A percentile compares a stretch with the other conserved stretches of the same genome.
Evolutionary conservation across 1,140 invertebrate species (phyloP).

Genomic region (Thaumatotibia leucotreta): DNA sequence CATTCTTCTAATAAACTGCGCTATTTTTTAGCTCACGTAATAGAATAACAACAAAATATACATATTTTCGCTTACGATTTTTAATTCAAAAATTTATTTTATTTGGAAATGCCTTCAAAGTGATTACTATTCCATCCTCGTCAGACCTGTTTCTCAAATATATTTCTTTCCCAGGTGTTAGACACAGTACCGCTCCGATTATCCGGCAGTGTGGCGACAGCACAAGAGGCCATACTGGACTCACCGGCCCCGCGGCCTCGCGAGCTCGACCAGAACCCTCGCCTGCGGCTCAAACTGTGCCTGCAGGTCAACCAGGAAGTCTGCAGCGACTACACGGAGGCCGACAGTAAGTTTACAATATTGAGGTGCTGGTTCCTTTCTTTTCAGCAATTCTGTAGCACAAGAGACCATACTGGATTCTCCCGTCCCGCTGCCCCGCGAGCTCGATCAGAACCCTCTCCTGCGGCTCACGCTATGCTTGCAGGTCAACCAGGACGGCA

Average conservation of each 20-base stretch:
- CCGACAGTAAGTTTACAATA: constrained; percentile 89
- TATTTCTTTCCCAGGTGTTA: constrained; percentile 79
- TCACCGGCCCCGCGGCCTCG: constrained; percentile 57
- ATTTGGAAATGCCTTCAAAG: too few species aligned
- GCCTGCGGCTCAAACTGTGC: constrained; percentile 87
- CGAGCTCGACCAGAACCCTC: constrained; percentile 78
- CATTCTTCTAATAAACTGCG: too few species aligned
- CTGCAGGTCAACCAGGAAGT: constrained; percentile 85
- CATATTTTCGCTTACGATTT: too few species aligned
- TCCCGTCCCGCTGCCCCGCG: constrained; percentile 47
- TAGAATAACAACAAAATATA: too few species aligned
- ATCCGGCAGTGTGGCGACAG: constrained; percentile 81
- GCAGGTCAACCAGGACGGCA: constrained; percentile 86
- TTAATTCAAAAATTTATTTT: too few species aligned
- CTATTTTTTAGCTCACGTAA: too few species aligned
- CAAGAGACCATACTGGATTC: constrained; percentile 82
- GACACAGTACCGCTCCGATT: constrained; percentile 83
- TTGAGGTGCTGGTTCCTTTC: too few species aligned
- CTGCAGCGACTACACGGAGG: constrained; percentile 89
- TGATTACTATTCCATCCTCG: too few species aligned
- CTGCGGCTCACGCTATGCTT: constrained; percentile 88
- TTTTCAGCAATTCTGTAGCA: too few species aligned
- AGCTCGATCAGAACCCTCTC: constrained; percentile 79
- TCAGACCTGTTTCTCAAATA: too few species aligned
- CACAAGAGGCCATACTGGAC: constrained; percentile 82